Evolutionary conservation across 1,140 invertebrate genomes (phyloP), one percentile per base, ranked within the genome.

Genomic region (Laupala kohalensis): DNA sequence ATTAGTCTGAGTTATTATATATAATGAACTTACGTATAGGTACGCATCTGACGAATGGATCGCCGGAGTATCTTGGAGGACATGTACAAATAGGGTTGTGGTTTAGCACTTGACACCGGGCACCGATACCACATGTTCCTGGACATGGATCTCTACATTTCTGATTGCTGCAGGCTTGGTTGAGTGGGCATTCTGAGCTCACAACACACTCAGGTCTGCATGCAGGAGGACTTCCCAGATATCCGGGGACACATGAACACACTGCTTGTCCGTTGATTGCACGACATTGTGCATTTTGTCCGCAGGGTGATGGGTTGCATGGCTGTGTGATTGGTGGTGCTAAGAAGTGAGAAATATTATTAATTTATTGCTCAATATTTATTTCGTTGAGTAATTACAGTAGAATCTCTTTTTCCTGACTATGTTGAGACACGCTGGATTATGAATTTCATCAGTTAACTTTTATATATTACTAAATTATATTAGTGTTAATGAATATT

Each of bases 251-350:
- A 71, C 85, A 86, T 12, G 80, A 80, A 72, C 85, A 86, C 13
- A 85, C 80, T 19, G 80, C 83, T 74, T 83, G 82, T 12, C 79
- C 82, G 72, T 83, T 83, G 5, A 79, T 75, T 69, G 81, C 81
- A 72, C 81, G 76, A 75, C 85, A 87, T 69, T 82, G 78, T 70
- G 83, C 84, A 77, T 86, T 85, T 6, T 81, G 81, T 70, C 85
- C 84, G 74, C 85, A 86, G 4, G 85, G 84, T 25, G 82, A 81
- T n/a, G 83, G 84, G 64, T 77, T 75, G 75, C 86, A 87, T 13
- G 81, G 83, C 71, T 89, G 81, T 74, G 64, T 74, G 12, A 72
- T 74, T 71, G 75, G 76, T 74, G 73, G 73, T 73, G 75, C 76
- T 15, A 72, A 72, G 71, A 76, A 78, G 5, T 29, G 24, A 68